A percentile compares a stretch with the other conserved stretches of the same genome.
These are phyloP conservation scores for Agelas oroides DNA, from an alignment of 37 sponge, comb jelly and placozoan genomes.

Conservation along the genomic window DNA sequence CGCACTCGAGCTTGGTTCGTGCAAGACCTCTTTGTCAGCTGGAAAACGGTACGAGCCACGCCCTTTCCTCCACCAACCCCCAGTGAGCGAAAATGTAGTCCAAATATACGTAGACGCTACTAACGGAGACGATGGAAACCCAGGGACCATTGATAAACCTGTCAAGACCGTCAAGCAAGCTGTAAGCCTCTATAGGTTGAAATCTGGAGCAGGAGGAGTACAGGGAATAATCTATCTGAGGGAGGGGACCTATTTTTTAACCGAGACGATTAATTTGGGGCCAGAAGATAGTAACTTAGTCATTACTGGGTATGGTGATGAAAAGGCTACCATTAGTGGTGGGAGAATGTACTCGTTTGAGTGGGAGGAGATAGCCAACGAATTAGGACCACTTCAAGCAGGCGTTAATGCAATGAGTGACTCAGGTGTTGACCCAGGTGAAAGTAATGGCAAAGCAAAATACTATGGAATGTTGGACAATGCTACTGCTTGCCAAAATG, in stretches of 20 bases:
- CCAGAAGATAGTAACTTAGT: constrained; percentile 55
- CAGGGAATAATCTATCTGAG: constrained; percentile 36
- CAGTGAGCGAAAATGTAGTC: not conserved
- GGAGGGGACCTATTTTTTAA: constrained; percentile 55
- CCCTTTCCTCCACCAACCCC: not conserved
- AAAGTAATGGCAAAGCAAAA: not conserved
- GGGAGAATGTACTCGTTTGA: constrained; percentile 40
- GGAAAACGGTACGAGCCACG: not conserved
- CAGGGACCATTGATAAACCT: constrained; percentile 57
- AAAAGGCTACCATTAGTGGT: constrained; percentile 59
- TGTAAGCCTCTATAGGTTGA: constrained; percentile 10
- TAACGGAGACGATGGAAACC: constrained; percentile 61
- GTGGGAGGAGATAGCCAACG: constrained; percentile 38
- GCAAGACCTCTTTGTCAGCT: not conserved
- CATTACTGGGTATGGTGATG: constrained; percentile 22
- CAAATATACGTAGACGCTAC: constrained; percentile 43
- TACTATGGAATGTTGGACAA: constrained; percentile 21
- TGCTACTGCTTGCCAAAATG: constrained; percentile 24
- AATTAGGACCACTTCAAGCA: constrained; percentile 19
- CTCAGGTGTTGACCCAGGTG: not conserved
- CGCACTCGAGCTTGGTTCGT: constrained; percentile 45
- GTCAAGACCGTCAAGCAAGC: constrained; percentile 47
- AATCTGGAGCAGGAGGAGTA: not conserved
- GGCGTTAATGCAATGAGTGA: constrained; percentile 24
- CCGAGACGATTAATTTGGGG: constrained; percentile 44